Evolutionary conservation across 2,888 invertebrate genomes (phyloP).

Genomic region (Dioctria rufipes): DNA sequence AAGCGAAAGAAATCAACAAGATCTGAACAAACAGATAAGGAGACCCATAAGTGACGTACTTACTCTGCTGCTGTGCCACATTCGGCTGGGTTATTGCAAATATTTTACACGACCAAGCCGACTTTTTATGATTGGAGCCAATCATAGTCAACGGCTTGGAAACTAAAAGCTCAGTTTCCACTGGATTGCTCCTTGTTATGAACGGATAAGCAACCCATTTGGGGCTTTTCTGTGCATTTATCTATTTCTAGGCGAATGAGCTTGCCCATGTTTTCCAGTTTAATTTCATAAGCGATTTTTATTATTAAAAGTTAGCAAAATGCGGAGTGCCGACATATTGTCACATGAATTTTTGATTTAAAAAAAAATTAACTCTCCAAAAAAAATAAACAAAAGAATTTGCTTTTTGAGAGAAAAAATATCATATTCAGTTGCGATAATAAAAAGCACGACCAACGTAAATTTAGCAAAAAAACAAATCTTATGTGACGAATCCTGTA

Average conservation of each 20-base stretch:
- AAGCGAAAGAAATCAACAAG: constrained; percentile 6
- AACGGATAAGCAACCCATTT: constrained; percentile 39
- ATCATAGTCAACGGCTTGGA: constrained; percentile 42
- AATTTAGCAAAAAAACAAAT: too few species aligned
- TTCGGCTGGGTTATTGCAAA: constrained; percentile 10
- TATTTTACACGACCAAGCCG: constrained; percentile 32
- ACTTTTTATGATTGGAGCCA: constrained; percentile 50
- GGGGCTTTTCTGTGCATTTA: constrained; percentile 37
- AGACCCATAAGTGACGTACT: background rate
- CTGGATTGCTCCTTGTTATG: constrained; percentile 42
- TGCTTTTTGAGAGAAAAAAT: too few species aligned
- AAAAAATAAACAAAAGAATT: too few species aligned
- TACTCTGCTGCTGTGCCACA: background rate
- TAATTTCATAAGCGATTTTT: constrained; percentile 8
- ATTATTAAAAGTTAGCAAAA: constrained; percentile 7
- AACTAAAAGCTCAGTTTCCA: constrained; percentile 38
- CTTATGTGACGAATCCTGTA: too few species aligned
- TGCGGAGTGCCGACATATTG: background rate
- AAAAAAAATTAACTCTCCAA: too few species aligned
- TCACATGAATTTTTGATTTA: too few species aligned
- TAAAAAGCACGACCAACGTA: too few species aligned
- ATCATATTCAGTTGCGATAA: too few species aligned
- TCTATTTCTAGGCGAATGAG: constrained; percentile 45
- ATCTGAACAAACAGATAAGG: constrained; percentile 6
- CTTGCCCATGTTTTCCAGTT: constrained; percentile 27